Base-by-base conservation (phyloP, 2,888 invertebrate genomes). In the Watsonalla cultraria region DNA sequence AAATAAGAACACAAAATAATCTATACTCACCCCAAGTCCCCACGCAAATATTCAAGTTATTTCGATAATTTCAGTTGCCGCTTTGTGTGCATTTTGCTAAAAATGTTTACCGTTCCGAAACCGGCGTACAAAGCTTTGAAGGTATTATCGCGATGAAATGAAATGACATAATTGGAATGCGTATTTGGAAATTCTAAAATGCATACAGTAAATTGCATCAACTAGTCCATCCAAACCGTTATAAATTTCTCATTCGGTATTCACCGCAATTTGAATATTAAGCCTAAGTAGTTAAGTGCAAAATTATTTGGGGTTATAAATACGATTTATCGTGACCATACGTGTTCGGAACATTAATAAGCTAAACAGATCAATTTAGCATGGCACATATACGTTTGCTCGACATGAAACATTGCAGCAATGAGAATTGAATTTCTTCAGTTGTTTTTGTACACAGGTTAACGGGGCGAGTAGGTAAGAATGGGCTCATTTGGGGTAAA, bases 191-290 rank as follows among this genome's bases (percentile, higher is more conserved):
- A 62, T 63, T 62, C 60, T 59, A 45, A 52, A 39, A 39, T 51
- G 37, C 9, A 14, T 13, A 15, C 42, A 45, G 45, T 64, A 66
- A 73, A 73, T 70, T 68, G 64, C 56, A 63, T 62, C 50, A 50
- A 54, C 68, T 64, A 66, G 62, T 64, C 59, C 59, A 45, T 52
- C 46, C 50, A 51, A 66, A 66, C 61, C 49, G 58, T 66, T 65
- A 67, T 68, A 68, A 74, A 75, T 75, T 65, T 57, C 60, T 24
- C 59, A 69, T 69, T 68, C 60, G 34, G 62, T 66, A 63, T 66
- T 57, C 58, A 68, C 68, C 66, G 51, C 68, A 59, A 62, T 62
- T 61, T 56, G 52, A 58, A 56, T 61, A 64, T 55, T 48, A 48
- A 0, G 37, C 15, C 37, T 39, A 15, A 49, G 37, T 49, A 37